These are phyloP conservation scores for Athalia cordata DNA, from an alignment of 2,888 invertebrate species.

Conservation along the genomic window DNA sequence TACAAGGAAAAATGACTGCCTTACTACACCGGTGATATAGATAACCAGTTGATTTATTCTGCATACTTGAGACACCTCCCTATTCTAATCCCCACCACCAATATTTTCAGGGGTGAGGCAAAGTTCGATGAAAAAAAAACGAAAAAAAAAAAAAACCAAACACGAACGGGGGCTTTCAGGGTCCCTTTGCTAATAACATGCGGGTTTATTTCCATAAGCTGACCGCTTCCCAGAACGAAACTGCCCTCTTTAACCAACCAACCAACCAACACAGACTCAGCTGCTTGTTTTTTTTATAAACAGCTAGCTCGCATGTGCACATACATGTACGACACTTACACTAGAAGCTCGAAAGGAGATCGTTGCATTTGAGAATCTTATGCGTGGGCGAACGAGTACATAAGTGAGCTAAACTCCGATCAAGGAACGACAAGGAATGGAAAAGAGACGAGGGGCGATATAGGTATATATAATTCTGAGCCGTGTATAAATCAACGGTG, in stretches of 20 bases:
- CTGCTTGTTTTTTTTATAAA: neutral
- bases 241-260: conserved; percentile 56
- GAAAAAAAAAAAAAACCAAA: no score
- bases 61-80: neutral
- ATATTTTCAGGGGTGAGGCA: neutral
- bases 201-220: conserved; percentile 62
- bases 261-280: conserved; percentile 41
- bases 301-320: no score
- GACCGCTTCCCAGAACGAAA: conserved; percentile 46
- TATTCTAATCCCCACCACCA: neutral
- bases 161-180: neutral
- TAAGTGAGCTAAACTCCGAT: conserved; percentile 18
- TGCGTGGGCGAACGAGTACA: conserved; percentile 35
- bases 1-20: neutral
- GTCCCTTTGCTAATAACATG: conserved; percentile 55
- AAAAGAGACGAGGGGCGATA: conserved; percentile 54
- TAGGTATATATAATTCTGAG: neutral
- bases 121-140: neutral
- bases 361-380: neutral
- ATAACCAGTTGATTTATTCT: neutral
- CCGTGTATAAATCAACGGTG: conserved; percentile 64
- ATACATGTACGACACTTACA: neutral
- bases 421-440: neutral
- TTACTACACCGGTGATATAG: neutral
- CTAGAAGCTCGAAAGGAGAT: neutral